Evolutionary conservation across 2,113 vertebrate genomes (phyloP).

Genomic region (Hyperopisus bebe): DNA sequence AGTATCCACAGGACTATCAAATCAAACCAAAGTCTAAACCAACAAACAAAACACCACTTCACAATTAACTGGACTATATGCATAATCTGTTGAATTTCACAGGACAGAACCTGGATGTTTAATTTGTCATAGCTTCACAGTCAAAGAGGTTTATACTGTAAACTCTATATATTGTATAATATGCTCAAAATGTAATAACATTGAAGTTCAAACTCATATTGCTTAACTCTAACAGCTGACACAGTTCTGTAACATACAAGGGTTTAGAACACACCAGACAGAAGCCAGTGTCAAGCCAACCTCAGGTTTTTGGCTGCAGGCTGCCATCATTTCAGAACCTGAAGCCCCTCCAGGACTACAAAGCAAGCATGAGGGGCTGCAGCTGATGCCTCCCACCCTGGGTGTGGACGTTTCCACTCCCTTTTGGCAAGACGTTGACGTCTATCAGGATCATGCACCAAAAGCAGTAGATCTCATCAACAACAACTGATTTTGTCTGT

Average conservation of each 20-base stretch:
- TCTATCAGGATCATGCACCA: not conserved
- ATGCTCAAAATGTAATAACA: not conserved
- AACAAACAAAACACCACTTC: not conserved
- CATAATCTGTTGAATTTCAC: not conserved
- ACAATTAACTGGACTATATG: not conserved
- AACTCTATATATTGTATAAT: not conserved
- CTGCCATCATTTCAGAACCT: not conserved
- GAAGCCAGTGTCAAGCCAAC: not conserved
- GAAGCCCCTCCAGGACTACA: not conserved
- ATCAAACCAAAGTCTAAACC: not conserved
- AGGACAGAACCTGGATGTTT: not conserved
- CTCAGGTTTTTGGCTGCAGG: not conserved
- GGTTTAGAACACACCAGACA: not conserved
- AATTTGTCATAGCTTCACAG: not conserved
- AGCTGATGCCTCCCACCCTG: not conserved
- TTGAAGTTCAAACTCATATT: not conserved
- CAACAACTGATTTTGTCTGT: not conserved
- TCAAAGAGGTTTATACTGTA: not conserved
- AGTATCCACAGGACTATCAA: not conserved
- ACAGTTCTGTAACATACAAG: not conserved
- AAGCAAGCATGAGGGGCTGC: not conserved
- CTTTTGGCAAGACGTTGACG: not conserved
- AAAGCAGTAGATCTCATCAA: not conserved
- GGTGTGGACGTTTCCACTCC: not conserved
- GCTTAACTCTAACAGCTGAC: not conserved